A percentile compares a stretch with the other conserved stretches of the same genome.
phyloP scores from a whole-genome alignment of 2,113 vertebrate species.

The Corydoras maculifer region DNA sequence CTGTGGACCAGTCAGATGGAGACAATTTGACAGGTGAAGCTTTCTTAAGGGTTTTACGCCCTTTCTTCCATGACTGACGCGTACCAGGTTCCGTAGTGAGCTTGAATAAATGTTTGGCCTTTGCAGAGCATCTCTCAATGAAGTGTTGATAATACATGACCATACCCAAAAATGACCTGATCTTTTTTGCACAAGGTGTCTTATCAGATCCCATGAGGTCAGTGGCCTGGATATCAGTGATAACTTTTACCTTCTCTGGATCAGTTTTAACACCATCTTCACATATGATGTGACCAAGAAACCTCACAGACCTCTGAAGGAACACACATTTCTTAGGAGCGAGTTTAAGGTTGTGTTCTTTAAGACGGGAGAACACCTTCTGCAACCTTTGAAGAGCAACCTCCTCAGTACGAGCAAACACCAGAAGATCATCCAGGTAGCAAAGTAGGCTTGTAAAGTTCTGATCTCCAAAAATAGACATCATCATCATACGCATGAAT shows the following conservation, averaged over 20 bases:
- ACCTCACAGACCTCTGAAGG: conserved; percentile 22
- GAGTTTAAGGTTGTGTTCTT: conserved; percentile 35
- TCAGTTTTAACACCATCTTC: conserved; percentile 19
- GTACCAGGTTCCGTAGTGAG: neutral
- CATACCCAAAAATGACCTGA: conserved; percentile 7
- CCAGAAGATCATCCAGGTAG: conserved; percentile 37
- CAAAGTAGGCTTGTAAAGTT: conserved; percentile 42
- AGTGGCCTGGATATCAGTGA: neutral
- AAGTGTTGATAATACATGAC: conserved; percentile 26
- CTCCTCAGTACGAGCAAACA: conserved; percentile 33
- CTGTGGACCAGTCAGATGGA: neutral
- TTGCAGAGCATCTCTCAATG: conserved; percentile 19
- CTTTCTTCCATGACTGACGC: neutral
- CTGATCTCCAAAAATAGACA: conserved; percentile 32
- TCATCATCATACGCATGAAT: conserved; percentile 30
- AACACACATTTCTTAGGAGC: conserved; percentile 35
- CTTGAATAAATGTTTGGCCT: conserved; percentile 9
- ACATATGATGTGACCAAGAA: conserved; percentile 33
- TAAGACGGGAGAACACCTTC: conserved; percentile 28
- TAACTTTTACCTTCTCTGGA: neutral
- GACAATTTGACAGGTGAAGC: neutral
- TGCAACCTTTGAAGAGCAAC: conserved; percentile 18
- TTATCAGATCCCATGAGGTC: neutral
- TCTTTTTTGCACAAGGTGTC: neutral
- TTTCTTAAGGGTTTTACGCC: neutral